Base-by-base conservation (phyloP, 2,888 invertebrate species). In the Oligia latruncula region DNA sequence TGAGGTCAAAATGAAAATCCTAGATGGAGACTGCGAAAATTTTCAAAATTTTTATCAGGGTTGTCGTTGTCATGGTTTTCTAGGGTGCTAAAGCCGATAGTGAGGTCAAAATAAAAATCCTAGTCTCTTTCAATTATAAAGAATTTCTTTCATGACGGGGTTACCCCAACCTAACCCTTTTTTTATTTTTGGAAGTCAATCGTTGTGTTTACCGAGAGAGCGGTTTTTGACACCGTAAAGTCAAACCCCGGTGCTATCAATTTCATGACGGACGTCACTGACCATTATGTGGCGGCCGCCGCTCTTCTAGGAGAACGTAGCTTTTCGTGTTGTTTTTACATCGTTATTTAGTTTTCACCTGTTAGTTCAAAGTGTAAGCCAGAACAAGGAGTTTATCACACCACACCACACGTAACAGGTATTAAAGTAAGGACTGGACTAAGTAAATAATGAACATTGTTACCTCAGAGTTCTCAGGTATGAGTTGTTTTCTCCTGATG, bases 391-490 rank as follows among this genome's bases (percentile, higher is more conserved):
- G n/a, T 29, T 66, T 79, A 3, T 49, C 20, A 40, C 11, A 8
- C n/a, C 20, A 40, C 11, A 8, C n/a, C 29, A 13, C 15, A 29
- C 29, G 13, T 35, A 52, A 52, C 29, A 68, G 17, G 43, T 35
- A 49, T 75, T 35, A 29, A 9, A 49, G 5, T 49, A 35, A 58
- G 55, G 29, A 29, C 40, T 23, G 17, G n/a, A 62, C 6, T 43
- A 55, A 52, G 5, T 46, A 15, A 58, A 60, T 35, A 11, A 35
- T 11, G 71, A 68, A 29, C n/a, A 4, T 64, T 40, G 1, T 90
- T 91, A 96, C 96, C 94, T 95, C 94, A 8, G 87, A 88, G 78
- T 91, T 90, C 70, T 95, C 96, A 1, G 92, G 90, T 46, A 93
- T 93, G 6, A 86, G 88, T n/a, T 91, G 90, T 62, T 92, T 92